Percentiles rank a stretch among this genome's conserved stretches.
These are phyloP conservation scores for Dendrocopos noguchii DNA, from an alignment of 2,113 vertebrate species.

Conservation along the genomic window DNA sequence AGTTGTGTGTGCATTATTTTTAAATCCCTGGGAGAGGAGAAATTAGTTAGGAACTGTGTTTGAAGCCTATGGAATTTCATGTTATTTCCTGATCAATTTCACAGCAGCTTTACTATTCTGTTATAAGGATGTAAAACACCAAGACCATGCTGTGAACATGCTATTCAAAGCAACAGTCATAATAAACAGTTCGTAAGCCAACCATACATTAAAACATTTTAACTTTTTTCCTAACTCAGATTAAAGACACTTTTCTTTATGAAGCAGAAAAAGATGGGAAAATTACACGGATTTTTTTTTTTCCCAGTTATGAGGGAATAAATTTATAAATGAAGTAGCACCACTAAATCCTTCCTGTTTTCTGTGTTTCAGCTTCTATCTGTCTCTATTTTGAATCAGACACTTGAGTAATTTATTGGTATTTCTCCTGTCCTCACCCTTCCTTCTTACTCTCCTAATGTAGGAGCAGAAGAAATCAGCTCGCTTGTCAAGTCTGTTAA, in stretches of 20 bases:
- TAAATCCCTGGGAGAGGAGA: neutral
- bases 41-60: neutral
- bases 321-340: neutral
- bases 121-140: neutral
- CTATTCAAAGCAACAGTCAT: neutral
- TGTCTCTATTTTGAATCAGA: neutral
- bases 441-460: neutral
- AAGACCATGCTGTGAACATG: neutral
- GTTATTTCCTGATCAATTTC: neutral
- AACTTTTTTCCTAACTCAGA: neutral
- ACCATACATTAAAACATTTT: neutral
- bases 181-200: constrained; percentile 4
- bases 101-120: neutral
- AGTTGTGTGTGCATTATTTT: neutral
- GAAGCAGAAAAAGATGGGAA: neutral
- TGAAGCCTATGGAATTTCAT: constrained; percentile 20
- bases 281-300: neutral
- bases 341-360: neutral
- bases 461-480: neutral
- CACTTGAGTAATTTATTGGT: neutral
- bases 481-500: neutral
- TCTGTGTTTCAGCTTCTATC: neutral
- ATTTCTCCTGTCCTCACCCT: neutral
- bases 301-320: neutral
- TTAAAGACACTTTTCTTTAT: neutral